These are phyloP conservation scores for Torymus auratus DNA, from an alignment of 2,888 invertebrate species.

Conservation along the genomic window DNA sequence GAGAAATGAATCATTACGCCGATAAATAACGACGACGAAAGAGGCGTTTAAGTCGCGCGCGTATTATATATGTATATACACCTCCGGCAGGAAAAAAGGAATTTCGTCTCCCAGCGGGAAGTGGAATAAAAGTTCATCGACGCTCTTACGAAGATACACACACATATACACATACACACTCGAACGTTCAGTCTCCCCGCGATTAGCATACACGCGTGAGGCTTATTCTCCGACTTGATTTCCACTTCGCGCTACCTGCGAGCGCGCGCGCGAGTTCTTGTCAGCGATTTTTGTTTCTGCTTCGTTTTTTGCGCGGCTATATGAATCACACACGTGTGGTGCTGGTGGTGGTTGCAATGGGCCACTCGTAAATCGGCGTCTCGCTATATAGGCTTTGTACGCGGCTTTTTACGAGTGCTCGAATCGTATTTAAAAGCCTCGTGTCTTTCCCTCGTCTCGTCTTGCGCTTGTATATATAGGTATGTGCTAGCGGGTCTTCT, in stretches of 20 bases:
- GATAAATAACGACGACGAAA: slow-evolving; percentile 60
- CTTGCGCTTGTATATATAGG: not conserved
- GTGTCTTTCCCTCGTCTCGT: slow-evolving; percentile 4
- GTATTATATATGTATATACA: too few relatives aligned
- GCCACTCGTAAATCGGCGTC: slow-evolving; percentile 54
- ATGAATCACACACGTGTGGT: slow-evolving; percentile 47
- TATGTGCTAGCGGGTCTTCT: not conserved
- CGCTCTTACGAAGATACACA: slow-evolving; percentile 30
- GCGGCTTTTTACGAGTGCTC: slow-evolving; percentile 52
- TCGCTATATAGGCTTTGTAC: slow-evolving; percentile 38
- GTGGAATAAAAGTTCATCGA: slow-evolving; percentile 59
- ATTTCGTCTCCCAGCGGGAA: slow-evolving; percentile 56
- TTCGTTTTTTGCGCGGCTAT: slow-evolving; percentile 32
- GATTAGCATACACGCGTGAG: slow-evolving; percentile 48
- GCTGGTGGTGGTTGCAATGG: not conserved
- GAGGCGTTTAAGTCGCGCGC: slow-evolving; percentile 48
- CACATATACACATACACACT: not conserved
- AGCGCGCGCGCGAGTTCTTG: slow-evolving; percentile 42
- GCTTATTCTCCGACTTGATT: slow-evolving; percentile 52
- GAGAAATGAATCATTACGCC: slow-evolving; percentile 57
- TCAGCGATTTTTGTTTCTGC: slow-evolving; percentile 58
- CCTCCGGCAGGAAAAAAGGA: not conserved
- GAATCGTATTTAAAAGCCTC: slow-evolving; percentile 50
- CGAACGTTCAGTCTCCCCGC: not conserved
- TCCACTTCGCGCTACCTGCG: slow-evolving; percentile 47